Base-by-base conservation (phyloP, 2,797 vertebrate species). In the Macroramphosus scolopax region DNA sequence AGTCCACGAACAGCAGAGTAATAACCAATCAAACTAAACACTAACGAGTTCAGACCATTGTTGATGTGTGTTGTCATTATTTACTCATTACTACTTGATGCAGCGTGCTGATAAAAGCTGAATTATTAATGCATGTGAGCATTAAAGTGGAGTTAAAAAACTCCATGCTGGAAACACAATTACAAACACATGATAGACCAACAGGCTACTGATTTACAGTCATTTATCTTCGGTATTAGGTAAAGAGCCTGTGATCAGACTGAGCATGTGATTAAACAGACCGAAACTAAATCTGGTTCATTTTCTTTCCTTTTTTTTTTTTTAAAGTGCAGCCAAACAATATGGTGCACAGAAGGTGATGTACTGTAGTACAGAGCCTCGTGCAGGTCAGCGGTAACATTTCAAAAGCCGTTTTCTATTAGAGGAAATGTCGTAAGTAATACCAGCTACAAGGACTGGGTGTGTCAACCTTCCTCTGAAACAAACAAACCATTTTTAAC, bases 401-500 rank as follows among this genome's bases (percentile, higher is more conserved):
- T 86, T 85, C 81, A 87, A 84, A 88, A 83, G 75, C 68, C 41
- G 12, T 84, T 89, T 90, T 91, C 88, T 91, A 89, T 91, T 82
- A 89, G 88, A 89, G 90, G 89, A 91, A 90, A 87, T 89, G 88
- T 87, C 78, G 82, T 86, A 85, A 90, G 87, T 90, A 88, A 86
- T 88, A 89, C 81, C 80, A 82, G 86, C 87, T 89, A 88, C 87
- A 89, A 89, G 85, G 85, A 75, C 83, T 87, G 90, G 89, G 90
- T 89, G 90, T 89, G 89, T 88, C 88, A 78, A 72, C 84, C 87
- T 91, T 91, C 89, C 90, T 89, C 79, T 91, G 87, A 89, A 91
- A 91, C 88, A 91, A 91, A 91, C 90, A 91, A 90, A 88, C 88
- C 88, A 89, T 91, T 91, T 90, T 89, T 86, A 85, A 89, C 90